Evolutionary conservation across 2,797 vertebrate species (phyloP), one percentile per base, ranked within the genome.

Genomic region (Urophycis tenuis): DNA sequence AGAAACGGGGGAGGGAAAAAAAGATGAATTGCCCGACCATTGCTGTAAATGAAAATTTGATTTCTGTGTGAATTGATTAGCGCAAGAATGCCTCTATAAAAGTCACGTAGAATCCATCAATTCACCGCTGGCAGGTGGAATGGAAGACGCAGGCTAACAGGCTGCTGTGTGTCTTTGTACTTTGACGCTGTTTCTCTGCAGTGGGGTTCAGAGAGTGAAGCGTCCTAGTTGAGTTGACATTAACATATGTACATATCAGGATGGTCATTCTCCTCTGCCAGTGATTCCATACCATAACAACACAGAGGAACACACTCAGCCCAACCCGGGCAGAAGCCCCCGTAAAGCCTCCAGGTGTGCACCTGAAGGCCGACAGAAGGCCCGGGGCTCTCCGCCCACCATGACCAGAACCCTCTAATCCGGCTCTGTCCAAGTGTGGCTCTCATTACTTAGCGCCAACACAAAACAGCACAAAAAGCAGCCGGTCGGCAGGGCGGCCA

Each of bases 281-380:
- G 7, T n/a, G 19, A 17, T 5, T 60, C 49, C 41, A 45, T 17
- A 53, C 22, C 49, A 5, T n/a, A 53, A 53, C 49, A n/a, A 53
- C 5, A 53, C 17, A 3, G 3, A 53, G 5, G 19, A 60, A n/a
- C n/a, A n/a, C n/a, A n/a, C n/a, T n/a, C 5, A 64, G 12, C 53
- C 7, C 19, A 6, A 64, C 22, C 60, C 49, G 49, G 71, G 35
- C 1, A 11, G 10, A 64, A 64, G 70, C 49, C 79, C 8, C 78
- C 78, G 60, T 72, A 49, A 60, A 82, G 80, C 76, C 45, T 60
- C 75, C 33, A 77, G 76, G 82, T 87, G 78, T n/a, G n/a, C n/a
- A n/a, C 73, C 60, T 30, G 35, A 87, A 85, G 80, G 79, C 69
- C 6, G 85, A 86, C 86, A 90, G 89, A 90, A 86, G 89, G 90